phyloP scores from a whole-genome alignment of 2,888 invertebrate species.

The Heterodera filipjevi region DNA sequence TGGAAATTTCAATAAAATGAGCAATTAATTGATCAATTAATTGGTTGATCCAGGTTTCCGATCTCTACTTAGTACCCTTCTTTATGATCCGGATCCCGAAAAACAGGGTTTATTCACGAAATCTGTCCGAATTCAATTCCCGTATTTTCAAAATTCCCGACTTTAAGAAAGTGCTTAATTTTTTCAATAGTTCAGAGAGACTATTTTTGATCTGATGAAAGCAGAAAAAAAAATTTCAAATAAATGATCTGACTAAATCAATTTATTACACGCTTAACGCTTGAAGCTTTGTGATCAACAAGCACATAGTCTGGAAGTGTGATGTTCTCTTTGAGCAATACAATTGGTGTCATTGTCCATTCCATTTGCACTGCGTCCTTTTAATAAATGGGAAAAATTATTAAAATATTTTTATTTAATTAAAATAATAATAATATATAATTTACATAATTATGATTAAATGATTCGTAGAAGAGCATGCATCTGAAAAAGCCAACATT shows the following conservation, averaged over 20 bases:
- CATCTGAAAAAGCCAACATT: conserved; percentile 25
- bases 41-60: too few relatives aligned
- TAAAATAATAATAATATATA: background rate
- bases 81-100: too few relatives aligned
- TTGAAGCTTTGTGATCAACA: conserved; percentile 56
- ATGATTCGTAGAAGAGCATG: conserved; percentile 64
- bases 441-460: conserved; percentile 59
- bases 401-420: background rate
- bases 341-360: conserved; percentile 61
- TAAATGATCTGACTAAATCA: background rate
- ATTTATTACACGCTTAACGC: conserved; percentile 49
- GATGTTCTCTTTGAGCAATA: conserved; percentile 63
- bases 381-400: conserved; percentile 38
- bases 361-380: conserved; percentile 59
- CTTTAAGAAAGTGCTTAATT: too few relatives aligned
- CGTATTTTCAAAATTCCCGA: too few relatives aligned
- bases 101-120: too few relatives aligned
- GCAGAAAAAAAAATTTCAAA: too few relatives aligned
- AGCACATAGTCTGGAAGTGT: conserved; percentile 64
- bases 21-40: too few relatives aligned
- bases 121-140: too few relatives aligned
- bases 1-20: too few relatives aligned
- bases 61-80: too few relatives aligned
- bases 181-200: too few relatives aligned
- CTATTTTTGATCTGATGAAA: too few relatives aligned